These are phyloP conservation scores for Tokudaia tokunoshimensis DNA, from an alignment of 2,797 vertebrate species.

Conservation along the genomic window DNA sequence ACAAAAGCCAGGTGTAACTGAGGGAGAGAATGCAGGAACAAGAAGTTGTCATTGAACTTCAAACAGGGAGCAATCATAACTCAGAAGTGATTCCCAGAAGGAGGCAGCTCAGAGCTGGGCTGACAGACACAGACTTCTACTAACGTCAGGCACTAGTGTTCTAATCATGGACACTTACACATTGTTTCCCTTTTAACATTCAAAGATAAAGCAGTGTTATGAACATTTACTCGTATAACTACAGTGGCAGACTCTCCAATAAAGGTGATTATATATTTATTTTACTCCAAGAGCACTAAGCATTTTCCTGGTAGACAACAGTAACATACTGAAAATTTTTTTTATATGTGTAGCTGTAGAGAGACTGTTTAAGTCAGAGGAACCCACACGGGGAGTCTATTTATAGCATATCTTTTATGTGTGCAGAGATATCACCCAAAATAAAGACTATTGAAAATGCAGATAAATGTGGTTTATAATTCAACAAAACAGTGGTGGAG, in stretches of 20 bases:
- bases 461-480: conserved; percentile 83
- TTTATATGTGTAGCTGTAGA: conserved; percentile 41
- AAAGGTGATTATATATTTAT: conserved; percentile 4
- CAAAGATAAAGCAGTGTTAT: neutral
- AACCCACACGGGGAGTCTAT: conserved; percentile 57
- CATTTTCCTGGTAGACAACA: conserved; percentile 52
- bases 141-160: neutral
- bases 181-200: neutral
- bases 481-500: conserved; percentile 68
- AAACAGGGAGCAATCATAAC: neutral
- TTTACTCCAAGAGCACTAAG: conserved; percentile 53
- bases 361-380: conserved; percentile 70
- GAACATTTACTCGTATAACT: neutral
- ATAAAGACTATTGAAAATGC: conserved; percentile 69
- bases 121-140: neutral
- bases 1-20: neutral
- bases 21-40: neutral
- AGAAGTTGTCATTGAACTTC: neutral
- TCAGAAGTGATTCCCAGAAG: conserved; percentile 29
- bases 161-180: neutral
- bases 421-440: conserved; percentile 68
- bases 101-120: neutral
- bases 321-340: conserved; percentile 36
- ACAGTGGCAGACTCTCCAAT: neutral
- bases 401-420: conserved; percentile 48